These are phyloP conservation scores for Neosalanx taihuensis DNA, from an alignment of 2,797 vertebrate species.

Conservation along the genomic window DNA sequence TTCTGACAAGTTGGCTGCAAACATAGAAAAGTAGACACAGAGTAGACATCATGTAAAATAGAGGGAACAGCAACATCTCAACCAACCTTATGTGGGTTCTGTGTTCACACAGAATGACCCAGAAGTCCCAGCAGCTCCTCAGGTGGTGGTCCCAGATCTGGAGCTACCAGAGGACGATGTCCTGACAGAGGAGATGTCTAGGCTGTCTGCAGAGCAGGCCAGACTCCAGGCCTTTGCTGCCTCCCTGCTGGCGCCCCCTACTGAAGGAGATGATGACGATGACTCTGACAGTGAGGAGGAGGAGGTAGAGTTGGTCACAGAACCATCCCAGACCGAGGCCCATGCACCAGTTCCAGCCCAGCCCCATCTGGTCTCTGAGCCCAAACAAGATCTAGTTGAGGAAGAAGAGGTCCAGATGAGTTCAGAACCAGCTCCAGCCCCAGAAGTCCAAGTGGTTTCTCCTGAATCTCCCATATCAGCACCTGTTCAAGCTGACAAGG, in stretches of 20 bases:
- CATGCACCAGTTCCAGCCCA: not conserved
- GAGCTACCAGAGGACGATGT: slow-evolving; percentile 37
- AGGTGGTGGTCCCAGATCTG: slow-evolving; percentile 24
- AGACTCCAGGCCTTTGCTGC: slow-evolving; percentile 77
- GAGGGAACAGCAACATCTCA: too few species aligned
- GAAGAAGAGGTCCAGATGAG: slow-evolving; percentile 2
- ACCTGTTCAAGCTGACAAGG: slow-evolving; percentile 15
- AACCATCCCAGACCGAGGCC: slow-evolving; percentile 28
- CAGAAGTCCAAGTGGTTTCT: slow-evolving; percentile 9
- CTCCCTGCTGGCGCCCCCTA: slow-evolving; percentile 66
- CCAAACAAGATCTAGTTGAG: slow-evolving; percentile 3
- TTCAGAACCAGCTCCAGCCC: slow-evolving; percentile 6
- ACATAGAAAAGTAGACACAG: too few species aligned
- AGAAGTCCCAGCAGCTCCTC: slow-evolving; percentile 23
- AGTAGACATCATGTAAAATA: too few species aligned
- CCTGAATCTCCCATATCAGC: slow-evolving; percentile 1
- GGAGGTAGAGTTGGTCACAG: not conserved
- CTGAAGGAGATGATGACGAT: slow-evolving; percentile 25
- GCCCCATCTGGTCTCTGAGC: not conserved
- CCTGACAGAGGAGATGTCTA: slow-evolving; percentile 63
- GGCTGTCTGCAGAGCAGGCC: slow-evolving; percentile 61
- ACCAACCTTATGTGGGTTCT: not conserved
- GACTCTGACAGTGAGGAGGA: slow-evolving; percentile 22
- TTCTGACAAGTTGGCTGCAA: too few species aligned
- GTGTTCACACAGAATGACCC: slow-evolving; percentile 30